A percentile compares a stretch with the other conserved stretches of the same genome.
Conservation (phyloP, 1,140 invertebrate genomes). For the Choristoneura fumiferana region DNA sequence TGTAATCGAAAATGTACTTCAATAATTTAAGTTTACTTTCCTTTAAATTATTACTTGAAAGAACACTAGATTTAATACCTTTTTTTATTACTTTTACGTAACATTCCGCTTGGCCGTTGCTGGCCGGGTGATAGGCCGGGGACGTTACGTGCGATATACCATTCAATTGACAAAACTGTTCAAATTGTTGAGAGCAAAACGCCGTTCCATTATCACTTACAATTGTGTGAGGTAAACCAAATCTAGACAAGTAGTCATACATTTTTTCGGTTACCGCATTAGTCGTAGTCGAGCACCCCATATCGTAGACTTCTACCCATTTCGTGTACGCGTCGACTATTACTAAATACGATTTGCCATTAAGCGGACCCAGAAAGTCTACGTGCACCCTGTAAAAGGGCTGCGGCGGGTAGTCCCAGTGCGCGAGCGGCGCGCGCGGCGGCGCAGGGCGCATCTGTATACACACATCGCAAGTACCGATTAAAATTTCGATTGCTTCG, state of each 20-base stretch:
- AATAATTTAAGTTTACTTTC: background rate
- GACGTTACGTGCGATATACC: conserved; percentile 20
- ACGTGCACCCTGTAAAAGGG: too few relatives aligned
- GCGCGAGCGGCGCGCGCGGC: too few relatives aligned
- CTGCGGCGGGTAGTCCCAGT: too few relatives aligned
- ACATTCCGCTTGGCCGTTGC: conserved; percentile 20
- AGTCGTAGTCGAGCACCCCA: background rate
- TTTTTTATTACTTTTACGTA: background rate
- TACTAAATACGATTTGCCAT: too few relatives aligned
- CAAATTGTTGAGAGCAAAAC: background rate
- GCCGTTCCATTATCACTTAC: background rate
- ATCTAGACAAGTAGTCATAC: background rate
- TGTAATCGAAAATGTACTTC: background rate
- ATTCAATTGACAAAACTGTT: background rate
- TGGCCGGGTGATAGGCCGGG: conserved; percentile 20
- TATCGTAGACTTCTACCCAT: too few relatives aligned
- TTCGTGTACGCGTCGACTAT: too few relatives aligned
- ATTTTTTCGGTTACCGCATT: background rate
- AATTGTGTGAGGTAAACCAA: background rate
- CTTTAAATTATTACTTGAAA: background rate
- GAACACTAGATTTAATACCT: background rate
- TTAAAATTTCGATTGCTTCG: too few relatives aligned
- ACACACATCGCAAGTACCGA: too few relatives aligned
- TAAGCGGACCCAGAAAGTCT: too few relatives aligned
- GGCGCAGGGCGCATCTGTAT: too few relatives aligned